phyloP scores from a whole-genome alignment of 2,113 vertebrate genomes.

The Pelecanus crispus region DNA sequence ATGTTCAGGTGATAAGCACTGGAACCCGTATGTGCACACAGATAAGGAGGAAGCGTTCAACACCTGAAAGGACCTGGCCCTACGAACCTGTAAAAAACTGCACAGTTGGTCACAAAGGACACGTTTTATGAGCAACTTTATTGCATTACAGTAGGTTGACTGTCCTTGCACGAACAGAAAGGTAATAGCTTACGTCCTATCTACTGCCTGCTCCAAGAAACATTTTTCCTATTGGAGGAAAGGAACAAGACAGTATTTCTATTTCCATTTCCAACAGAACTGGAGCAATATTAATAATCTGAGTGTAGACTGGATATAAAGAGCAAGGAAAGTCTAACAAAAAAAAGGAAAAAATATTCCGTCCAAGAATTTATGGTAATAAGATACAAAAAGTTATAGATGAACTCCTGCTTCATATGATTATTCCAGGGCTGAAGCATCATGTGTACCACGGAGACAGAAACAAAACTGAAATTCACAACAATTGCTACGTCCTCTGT shows the following conservation, averaged over 20 bases:
- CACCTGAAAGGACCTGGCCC: background rate
- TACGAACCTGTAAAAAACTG: background rate
- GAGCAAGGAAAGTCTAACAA: background rate
- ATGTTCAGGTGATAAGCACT: background rate
- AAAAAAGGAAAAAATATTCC: background rate
- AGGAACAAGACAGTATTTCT: background rate
- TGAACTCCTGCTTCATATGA: background rate
- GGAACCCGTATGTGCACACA: fast-evolving
- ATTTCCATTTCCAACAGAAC: background rate
- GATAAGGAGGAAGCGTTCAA: background rate
- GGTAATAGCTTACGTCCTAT: background rate
- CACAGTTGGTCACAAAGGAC: background rate
- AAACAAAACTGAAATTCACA: background rate
- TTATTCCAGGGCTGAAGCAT: background rate
- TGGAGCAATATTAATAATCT: background rate
- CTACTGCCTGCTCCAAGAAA: background rate
- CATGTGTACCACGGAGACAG: fast-evolving
- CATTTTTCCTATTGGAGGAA: background rate
- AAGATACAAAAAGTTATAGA: background rate
- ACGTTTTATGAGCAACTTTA: background rate
- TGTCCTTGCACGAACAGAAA: background rate
- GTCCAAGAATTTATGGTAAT: background rate
- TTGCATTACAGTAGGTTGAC: background rate
- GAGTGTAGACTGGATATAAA: background rate
- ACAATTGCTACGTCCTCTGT: background rate